Conservation (phyloP, 2,113 vertebrate species). For the Pleuronectes platessa region DNA sequence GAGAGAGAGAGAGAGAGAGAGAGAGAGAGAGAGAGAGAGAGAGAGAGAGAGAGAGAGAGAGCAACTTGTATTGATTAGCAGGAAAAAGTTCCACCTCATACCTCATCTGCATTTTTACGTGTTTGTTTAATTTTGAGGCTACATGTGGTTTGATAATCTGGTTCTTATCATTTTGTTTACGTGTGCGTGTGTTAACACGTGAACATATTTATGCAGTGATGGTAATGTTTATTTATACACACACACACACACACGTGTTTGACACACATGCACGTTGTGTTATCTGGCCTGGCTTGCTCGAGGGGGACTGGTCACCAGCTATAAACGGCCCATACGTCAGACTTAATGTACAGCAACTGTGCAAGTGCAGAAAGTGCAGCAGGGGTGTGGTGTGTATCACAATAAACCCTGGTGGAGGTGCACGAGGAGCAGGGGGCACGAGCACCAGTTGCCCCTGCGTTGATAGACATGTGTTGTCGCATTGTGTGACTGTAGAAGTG, state of each 20-base stretch:
- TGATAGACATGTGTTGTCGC: slow-evolving; percentile 21
- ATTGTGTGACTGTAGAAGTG: not conserved
- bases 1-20: not conserved
- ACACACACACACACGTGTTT: not conserved
- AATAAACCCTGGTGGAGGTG: slow-evolving; percentile 9
- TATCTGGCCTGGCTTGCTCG: not conserved
- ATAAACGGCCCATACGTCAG: slow-evolving; percentile 28
- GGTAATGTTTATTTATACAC: not conserved
- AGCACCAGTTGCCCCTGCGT: not conserved
- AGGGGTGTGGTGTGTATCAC: slow-evolving; percentile 11
- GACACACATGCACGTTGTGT: not conserved
- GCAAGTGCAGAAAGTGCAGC: slow-evolving; percentile 27
- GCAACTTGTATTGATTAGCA: slow-evolving; percentile 65
- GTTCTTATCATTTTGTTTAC: not conserved
- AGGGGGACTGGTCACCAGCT: slow-evolving; percentile 11
- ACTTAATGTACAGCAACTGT: not conserved
- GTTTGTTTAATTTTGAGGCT: slow-evolving; percentile 7
- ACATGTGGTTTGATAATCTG: not conserved
- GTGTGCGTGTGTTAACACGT: not conserved
- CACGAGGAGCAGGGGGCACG: not conserved
- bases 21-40: slow-evolving; percentile 3
- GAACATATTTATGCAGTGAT: not conserved
- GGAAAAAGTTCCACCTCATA: slow-evolving; percentile 54
- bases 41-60: slow-evolving; percentile 22
- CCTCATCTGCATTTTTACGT: not conserved